These are phyloP conservation scores for Uromys caudimaculatus DNA, from an alignment of 2,797 vertebrate species.

Conservation along the genomic window DNA sequence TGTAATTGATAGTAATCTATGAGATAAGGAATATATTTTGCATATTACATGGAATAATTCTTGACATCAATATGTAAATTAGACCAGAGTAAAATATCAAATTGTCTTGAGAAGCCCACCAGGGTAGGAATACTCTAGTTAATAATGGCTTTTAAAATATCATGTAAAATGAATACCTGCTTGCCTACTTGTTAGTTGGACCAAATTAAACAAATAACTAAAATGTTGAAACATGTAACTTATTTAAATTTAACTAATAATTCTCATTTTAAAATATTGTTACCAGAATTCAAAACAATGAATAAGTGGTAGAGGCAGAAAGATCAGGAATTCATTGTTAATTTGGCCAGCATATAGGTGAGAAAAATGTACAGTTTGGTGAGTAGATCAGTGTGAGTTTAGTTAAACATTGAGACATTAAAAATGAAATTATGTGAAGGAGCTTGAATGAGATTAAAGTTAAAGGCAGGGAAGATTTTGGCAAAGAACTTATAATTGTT, in stretches of 20 bases:
- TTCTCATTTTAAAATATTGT: background rate
- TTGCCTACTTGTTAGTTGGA: background rate
- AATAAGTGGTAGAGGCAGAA: background rate
- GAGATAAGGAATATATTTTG: constrained; percentile 43
- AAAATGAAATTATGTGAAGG: background rate
- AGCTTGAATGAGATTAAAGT: background rate
- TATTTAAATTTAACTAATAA: background rate
- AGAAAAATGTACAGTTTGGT: background rate
- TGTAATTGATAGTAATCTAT: constrained; percentile 75
- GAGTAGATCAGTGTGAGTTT: background rate
- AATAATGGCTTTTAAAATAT: constrained; percentile 49
- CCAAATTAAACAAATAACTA: background rate
- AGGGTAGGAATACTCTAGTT: constrained; percentile 4
- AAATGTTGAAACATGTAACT: background rate
- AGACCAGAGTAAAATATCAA: constrained; percentile 63
- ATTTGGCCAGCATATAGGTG: background rate
- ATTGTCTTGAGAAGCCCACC: constrained; percentile 67
- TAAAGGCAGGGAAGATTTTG: background rate
- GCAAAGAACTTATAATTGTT: background rate
- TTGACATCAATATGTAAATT: constrained; percentile 24
- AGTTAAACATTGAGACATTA: background rate
- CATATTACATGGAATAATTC: constrained; percentile 54
- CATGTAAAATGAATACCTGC: background rate
- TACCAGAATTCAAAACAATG: background rate
- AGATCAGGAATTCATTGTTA: background rate